Conservation (phyloP, 1,140 invertebrate genomes). For the Cherax quadricarinatus region DNA sequence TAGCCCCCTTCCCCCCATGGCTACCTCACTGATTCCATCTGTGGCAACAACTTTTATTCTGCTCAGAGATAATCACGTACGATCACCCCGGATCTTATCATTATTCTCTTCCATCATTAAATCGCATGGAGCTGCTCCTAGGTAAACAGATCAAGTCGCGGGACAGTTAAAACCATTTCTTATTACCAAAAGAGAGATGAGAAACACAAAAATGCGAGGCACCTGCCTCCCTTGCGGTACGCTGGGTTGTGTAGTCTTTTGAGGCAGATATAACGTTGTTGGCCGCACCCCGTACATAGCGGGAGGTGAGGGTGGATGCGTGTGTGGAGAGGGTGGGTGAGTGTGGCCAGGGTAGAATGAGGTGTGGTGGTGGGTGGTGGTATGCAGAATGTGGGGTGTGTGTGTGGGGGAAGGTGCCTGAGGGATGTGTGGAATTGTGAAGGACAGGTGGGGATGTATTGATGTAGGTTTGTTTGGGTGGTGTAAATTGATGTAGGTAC, state of each 20-base stretch:
- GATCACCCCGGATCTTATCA: slow-evolving; percentile 5
- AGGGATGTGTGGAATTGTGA: too few relatives aligned
- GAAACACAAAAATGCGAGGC: not conserved
- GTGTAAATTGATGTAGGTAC: too few relatives aligned
- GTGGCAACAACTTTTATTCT: not conserved
- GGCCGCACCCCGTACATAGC: not conserved
- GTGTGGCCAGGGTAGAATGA: not conserved
- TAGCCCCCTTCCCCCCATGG: too few relatives aligned
- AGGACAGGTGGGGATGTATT: too few relatives aligned
- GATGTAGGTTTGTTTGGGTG: too few relatives aligned
- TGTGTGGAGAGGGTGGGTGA: not conserved
- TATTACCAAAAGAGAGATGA: not conserved
- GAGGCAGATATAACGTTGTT: not conserved
- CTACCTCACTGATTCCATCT: too few relatives aligned
- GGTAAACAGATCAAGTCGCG: not conserved
- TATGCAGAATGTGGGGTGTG: not conserved
- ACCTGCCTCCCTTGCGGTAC: not conserved
- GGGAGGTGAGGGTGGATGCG: not conserved
- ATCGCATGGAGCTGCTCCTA: not conserved
- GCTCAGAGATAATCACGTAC: not conserved
- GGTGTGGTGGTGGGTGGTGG: not conserved
- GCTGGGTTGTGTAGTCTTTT: not conserved
- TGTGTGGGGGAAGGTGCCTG: not conserved
- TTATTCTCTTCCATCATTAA: not conserved
- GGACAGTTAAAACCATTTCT: not conserved